Evolutionary conservation across 2,113 vertebrate species (phyloP).

Genomic region (Calidris pygmaea): DNA sequence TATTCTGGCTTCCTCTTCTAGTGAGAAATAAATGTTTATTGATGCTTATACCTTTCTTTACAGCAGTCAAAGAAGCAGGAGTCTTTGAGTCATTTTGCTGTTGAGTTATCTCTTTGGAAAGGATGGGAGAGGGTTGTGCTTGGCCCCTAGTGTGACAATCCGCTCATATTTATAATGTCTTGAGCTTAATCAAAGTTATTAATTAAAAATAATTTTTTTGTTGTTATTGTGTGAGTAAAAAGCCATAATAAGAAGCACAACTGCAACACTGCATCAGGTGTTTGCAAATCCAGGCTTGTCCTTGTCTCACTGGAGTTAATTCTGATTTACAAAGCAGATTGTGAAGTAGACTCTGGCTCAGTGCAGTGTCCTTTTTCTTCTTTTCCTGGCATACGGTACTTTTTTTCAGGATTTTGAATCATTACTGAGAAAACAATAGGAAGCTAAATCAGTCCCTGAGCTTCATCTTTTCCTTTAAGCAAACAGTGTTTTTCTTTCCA

Average conservation of each 20-base stretch:
- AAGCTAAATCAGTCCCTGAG: neutral
- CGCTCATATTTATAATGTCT: neutral
- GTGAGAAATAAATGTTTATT: constrained; percentile 5
- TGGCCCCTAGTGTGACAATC: neutral
- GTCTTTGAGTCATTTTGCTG: neutral
- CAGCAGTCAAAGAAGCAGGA: neutral
- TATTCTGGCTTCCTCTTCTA: neutral
- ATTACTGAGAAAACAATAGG: constrained; percentile 36
- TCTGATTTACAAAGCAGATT: neutral
- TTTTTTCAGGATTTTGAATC: constrained; percentile 35
- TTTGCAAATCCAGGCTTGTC: neutral
- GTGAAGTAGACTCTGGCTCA: neutral
- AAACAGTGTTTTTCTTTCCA: neutral
- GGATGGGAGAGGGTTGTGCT: neutral
- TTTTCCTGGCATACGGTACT: neutral
- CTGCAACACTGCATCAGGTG: neutral
- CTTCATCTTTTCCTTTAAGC: constrained; percentile 7
- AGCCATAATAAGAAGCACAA: neutral
- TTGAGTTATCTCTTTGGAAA: neutral
- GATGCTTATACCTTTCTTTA: neutral
- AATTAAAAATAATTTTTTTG: neutral
- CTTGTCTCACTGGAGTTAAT: neutral
- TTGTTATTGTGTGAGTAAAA: neutral
- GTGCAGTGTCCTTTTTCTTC: neutral
- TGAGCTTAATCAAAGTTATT: neutral